Percentiles rank a stretch among this genome's conserved stretches.
Evolutionary conservation across 2,113 vertebrate genomes (phyloP).

Genomic region (Benitochromis conjunctus): DNA sequence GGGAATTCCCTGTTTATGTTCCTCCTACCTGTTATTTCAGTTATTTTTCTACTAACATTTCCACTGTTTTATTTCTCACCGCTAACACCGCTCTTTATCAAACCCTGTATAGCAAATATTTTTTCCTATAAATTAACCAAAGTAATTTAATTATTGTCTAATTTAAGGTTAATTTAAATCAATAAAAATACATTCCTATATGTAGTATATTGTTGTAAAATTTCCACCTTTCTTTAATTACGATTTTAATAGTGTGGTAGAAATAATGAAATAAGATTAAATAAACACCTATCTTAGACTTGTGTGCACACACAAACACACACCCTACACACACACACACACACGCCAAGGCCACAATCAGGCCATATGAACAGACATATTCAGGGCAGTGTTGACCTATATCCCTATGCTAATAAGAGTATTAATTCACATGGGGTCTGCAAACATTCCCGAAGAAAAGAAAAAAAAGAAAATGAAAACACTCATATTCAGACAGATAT

Average conservation of each 20-base stretch:
- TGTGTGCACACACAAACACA: background rate
- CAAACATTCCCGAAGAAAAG: background rate
- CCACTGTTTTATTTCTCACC: background rate
- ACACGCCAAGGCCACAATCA: conserved; percentile 38
- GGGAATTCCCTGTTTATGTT: background rate
- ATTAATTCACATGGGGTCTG: conserved; percentile 55
- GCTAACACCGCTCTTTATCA: background rate
- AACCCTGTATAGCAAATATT: background rate
- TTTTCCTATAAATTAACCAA: background rate
- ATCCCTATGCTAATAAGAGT: conserved; percentile 72
- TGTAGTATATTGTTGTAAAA: background rate
- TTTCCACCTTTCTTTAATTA: background rate
- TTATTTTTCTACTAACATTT: background rate
- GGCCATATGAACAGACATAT: conserved; percentile 63
- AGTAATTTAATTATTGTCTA: background rate
- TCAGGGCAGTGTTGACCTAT: conserved; percentile 73
- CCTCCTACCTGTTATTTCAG: background rate
- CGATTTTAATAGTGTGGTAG: background rate
- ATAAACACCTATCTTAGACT: background rate
- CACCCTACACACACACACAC: background rate
- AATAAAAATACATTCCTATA: background rate
- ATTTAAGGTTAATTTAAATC: background rate
- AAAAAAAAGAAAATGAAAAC: background rate
- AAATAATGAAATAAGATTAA: background rate
- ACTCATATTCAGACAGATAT: background rate